Percentiles rank a stretch among this genome's conserved stretches.
phyloP scores from a whole-genome alignment of 2,113 vertebrate genomes.

The Leuciscus idus region DNA sequence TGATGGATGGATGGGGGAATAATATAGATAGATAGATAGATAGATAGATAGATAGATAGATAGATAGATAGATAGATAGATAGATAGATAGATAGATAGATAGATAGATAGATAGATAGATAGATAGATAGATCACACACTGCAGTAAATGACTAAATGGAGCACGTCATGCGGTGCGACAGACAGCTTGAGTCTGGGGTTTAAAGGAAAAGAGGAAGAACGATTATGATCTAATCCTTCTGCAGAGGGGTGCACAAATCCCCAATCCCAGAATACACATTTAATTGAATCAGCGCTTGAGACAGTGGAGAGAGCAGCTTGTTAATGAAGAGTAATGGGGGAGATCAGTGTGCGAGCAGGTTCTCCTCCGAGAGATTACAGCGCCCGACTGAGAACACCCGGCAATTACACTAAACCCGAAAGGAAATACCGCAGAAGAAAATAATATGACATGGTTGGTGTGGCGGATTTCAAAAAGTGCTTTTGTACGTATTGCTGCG shows the following conservation, averaged over 20 bases:
- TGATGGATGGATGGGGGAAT: too few species aligned
- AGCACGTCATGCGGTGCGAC: conserved; percentile 2
- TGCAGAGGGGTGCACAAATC: conserved; percentile 12
- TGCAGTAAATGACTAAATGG: conserved; percentile 44
- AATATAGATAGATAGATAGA: too few species aligned
- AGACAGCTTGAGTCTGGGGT: conserved; percentile 21
- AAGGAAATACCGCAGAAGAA: conserved; percentile 11
- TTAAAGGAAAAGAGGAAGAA: conserved; percentile 26
- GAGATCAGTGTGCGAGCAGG: conserved; percentile 33
- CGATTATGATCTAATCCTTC: conserved; percentile 53
- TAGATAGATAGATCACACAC: not conserved
- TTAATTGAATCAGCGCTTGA: conserved; percentile 57
- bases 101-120: too few species aligned
- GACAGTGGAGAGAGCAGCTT: conserved; percentile 48
- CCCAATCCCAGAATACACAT: conserved; percentile 43
- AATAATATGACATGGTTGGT: not conserved
- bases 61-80: too few species aligned
- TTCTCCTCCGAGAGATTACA: conserved; percentile 53
- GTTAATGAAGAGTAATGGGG: conserved; percentile 60
- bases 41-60: too few species aligned
- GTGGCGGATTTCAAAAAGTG: conserved; percentile 11
- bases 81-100: too few species aligned
- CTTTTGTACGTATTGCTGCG: not conserved
- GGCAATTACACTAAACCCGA: conserved; percentile 44
- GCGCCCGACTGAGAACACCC: conserved; percentile 36